Base-by-base conservation (phyloP, 2,888 invertebrate genomes). In the Agrotis puta region DNA sequence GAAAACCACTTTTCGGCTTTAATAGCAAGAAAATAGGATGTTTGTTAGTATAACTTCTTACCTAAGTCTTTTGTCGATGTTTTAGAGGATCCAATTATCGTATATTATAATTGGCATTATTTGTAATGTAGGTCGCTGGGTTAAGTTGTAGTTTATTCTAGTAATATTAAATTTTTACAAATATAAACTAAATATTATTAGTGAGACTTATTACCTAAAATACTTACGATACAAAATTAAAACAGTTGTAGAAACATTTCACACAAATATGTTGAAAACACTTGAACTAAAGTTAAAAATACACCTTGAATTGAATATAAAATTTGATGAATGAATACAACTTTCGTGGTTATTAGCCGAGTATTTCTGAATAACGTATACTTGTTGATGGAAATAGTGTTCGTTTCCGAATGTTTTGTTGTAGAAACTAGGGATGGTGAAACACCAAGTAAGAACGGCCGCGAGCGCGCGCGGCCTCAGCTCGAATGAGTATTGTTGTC, bases 401-500 rank as follows among this genome's bases (percentile, higher is more conserved):
- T 59, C 48, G 67, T 71, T 77, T 78, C 58, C 63, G 53, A 65
- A 70, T 74, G 70, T 67, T 77, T 72, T 61, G 64, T 65, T 20
- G 61, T 20, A 45, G 45, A 50, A 51, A 51, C 53, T 11, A 22
- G 66, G 53, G 62, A 57, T 64, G 63, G 68, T 50, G 54, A 54
- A 24, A 45, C 14, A 64, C 45, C 70, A 33, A 54, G 59, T 39
- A 64, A 65, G 79, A 58, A 61, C 86, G 79, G 69, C 79, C 77
- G 65, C 43, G 63, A 71, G 45, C 81, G 83, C 74, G 66, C 80
- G 80, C 87, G 81, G 66, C 48, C 77, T 45, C 58, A 65, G 70
- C 79, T 79, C 82, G 85, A 86, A 74, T 86, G 85, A 86, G 72
- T 79, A 69, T 77, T 84, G 79, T 77, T 79, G 73, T 83, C 78